phyloP scores from a whole-genome alignment of 2,888 invertebrate species.

The Acanthosoma haemorrhoidale region DNA sequence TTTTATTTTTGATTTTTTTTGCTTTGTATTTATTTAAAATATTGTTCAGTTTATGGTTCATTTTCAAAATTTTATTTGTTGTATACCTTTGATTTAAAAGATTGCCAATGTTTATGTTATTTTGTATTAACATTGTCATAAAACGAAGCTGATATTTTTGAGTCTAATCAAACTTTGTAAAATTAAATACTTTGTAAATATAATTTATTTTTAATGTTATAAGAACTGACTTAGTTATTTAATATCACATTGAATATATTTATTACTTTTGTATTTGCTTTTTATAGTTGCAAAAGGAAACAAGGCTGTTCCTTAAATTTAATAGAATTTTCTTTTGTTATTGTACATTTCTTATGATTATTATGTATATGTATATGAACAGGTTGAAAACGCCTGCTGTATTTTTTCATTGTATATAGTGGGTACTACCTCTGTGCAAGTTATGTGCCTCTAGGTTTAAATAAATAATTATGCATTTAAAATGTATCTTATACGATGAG shows the following conservation, averaged over 20 bases:
- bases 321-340: slow-evolving; percentile 22
- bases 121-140: slow-evolving; percentile 14
- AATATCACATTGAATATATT: slow-evolving; percentile 32
- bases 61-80: not conserved
- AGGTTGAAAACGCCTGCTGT: slow-evolving; percentile 27
- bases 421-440: slow-evolving; percentile 39
- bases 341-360: slow-evolving; percentile 17
- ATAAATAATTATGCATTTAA: slow-evolving; percentile 29
- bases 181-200: slow-evolving; percentile 32
- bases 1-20: not conserved
- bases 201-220: slow-evolving; percentile 35
- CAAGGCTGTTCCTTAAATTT: slow-evolving; percentile 18
- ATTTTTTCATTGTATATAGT: slow-evolving; percentile 36
- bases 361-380: slow-evolving; percentile 26
- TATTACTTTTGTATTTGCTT: slow-evolving; percentile 37
- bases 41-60: not conserved
- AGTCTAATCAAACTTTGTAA: slow-evolving; percentile 32
- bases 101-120: slow-evolving; percentile 3
- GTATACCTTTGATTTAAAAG: not conserved
- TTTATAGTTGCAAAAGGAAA: slow-evolving; percentile 28
- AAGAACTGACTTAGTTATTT: slow-evolving; percentile 36
- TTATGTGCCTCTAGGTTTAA: slow-evolving; percentile 36
- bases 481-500: slow-evolving; percentile 25
- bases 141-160: slow-evolving; percentile 24
- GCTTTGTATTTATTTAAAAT: not conserved